Evolutionary conservation across 2,888 invertebrate species (phyloP).

Genomic region (Pocota personata): DNA sequence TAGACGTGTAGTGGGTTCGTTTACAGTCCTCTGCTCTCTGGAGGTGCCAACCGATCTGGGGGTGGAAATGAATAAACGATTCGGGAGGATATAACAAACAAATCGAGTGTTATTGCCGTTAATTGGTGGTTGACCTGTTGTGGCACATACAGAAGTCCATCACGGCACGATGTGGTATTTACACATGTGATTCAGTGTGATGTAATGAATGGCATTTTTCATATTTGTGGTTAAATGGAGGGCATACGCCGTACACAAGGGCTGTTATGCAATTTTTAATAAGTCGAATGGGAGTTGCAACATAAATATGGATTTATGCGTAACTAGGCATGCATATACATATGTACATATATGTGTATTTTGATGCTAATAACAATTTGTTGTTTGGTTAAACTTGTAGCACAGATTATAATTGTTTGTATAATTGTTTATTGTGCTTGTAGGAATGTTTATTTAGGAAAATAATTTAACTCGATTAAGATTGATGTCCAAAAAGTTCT

Average conservation of each 20-base stretch:
- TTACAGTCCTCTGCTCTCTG: background rate
- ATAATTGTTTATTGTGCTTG: too few relatives aligned
- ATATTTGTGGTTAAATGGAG: conserved; percentile 62
- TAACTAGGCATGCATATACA: too few relatives aligned
- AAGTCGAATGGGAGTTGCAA: conserved; percentile 5
- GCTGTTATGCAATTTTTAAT: background rate
- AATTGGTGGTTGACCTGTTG: conserved; percentile 74
- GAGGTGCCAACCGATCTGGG: background rate
- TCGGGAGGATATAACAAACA: conserved; percentile 63
- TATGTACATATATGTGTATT: too few relatives aligned
- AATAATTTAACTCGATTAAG: too few relatives aligned
- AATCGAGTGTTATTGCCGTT: conserved; percentile 73
- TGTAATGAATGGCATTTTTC: conserved; percentile 57
- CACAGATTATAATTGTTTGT: too few relatives aligned
- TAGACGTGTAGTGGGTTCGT: conserved; percentile 25
- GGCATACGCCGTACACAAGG: conserved; percentile 12
- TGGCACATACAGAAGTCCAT: conserved; percentile 61
- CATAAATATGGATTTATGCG: background rate
- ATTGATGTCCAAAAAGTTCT: too few relatives aligned
- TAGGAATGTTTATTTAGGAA: too few relatives aligned
- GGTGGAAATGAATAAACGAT: conserved; percentile 22
- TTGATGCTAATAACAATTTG: too few relatives aligned
- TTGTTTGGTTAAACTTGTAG: too few relatives aligned
- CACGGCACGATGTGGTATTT: conserved; percentile 68
- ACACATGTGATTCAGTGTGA: conserved; percentile 31